A percentile compares a stretch with the other conserved stretches of the same genome.
These are phyloP conservation scores for Unio delphinus DNA, from an alignment of 2,888 invertebrate species.

Conservation along the genomic window DNA sequence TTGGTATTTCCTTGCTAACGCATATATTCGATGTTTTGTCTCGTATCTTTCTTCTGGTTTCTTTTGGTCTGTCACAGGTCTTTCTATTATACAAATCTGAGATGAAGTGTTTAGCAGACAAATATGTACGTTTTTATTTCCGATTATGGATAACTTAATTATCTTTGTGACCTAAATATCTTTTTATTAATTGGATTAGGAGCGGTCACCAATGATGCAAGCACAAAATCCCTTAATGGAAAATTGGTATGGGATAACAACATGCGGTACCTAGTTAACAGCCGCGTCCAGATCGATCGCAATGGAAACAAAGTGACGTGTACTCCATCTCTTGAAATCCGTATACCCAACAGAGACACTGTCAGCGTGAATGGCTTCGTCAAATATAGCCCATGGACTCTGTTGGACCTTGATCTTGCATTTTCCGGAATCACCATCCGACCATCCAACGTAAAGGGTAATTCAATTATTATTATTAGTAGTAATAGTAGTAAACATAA, in stretches of 20 bases:
- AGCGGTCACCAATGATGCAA: background rate
- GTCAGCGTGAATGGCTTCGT: slow-evolving; percentile 29
- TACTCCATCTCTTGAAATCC: slow-evolving; percentile 30
- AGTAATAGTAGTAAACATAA: too few relatives aligned
- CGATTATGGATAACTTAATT: too few relatives aligned
- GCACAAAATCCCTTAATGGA: slow-evolving; percentile 28
- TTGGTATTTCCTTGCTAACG: background rate
- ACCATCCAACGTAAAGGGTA: slow-evolving; percentile 34
- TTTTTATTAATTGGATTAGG: slow-evolving; percentile 1
- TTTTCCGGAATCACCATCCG: slow-evolving; percentile 36
- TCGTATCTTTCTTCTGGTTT: too few relatives aligned
- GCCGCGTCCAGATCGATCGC: slow-evolving; percentile 18
- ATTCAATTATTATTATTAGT: too few relatives aligned
- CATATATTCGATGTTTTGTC: background rate
- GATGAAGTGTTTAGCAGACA: too few relatives aligned
- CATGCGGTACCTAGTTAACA: slow-evolving; percentile 27
- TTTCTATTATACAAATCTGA: too few relatives aligned
- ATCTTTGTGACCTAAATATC: too few relatives aligned
- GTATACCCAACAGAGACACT: slow-evolving; percentile 13
- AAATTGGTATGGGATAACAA: slow-evolving; percentile 28
- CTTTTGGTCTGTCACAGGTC: too few relatives aligned
- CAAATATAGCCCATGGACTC: slow-evolving; percentile 36
- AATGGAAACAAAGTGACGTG: slow-evolving; percentile 33
- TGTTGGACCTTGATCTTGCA: slow-evolving; percentile 38
- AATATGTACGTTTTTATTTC: too few relatives aligned